Conservation (phyloP, 2,113 vertebrate genomes). For the Apaloderma vittatum region DNA sequence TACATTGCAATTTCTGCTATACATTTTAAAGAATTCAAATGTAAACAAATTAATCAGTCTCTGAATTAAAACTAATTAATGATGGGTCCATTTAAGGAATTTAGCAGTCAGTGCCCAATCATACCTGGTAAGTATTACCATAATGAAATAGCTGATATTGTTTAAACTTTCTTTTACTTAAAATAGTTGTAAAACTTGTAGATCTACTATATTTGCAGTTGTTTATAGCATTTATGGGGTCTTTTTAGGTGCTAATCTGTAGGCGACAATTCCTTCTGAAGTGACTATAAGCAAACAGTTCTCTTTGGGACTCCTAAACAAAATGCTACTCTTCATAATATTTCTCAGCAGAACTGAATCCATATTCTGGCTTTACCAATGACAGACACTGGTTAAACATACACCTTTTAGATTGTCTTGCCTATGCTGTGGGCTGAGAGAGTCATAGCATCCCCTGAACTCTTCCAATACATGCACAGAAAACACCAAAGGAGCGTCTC, state of each 20-base stretch:
- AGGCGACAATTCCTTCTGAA: background rate
- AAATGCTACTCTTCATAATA: background rate
- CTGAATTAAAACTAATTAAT: background rate
- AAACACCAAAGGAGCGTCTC: background rate
- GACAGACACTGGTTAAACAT: background rate
- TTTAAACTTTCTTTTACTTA: background rate
- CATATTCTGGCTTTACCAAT: background rate
- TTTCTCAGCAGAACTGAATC: background rate
- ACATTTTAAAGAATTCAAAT: background rate
- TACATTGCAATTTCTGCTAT: background rate
- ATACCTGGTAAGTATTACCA: background rate
- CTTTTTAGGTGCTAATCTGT: background rate
- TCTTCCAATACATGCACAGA: background rate
- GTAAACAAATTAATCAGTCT: background rate
- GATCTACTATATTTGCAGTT: background rate
- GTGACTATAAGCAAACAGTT: background rate
- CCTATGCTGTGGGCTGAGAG: background rate
- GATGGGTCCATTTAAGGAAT: background rate
- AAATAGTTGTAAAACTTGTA: background rate
- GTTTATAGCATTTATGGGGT: background rate
- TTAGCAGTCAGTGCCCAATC: background rate
- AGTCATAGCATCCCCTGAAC: background rate
- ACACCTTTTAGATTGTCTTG: background rate
- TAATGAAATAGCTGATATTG: background rate
- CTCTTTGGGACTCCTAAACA: background rate